These are phyloP conservation scores for Monoplex corrugatus DNA, from an alignment of 2,888 invertebrate genomes.

Conservation along the genomic window DNA sequence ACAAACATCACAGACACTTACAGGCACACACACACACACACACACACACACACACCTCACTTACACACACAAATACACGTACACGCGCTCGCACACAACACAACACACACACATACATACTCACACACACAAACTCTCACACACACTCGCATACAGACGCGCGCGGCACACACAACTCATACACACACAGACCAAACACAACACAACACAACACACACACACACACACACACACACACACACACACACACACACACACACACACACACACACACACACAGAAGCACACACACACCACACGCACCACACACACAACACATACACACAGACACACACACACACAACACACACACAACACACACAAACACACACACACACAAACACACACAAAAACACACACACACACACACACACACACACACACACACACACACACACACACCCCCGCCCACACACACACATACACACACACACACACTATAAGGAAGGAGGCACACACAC, in stretches of 20 bases:
- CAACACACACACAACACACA: background rate
- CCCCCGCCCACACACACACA: too few species aligned
- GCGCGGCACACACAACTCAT: background rate
- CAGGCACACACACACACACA: background rate
- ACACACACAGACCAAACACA: background rate
- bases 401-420: background rate
- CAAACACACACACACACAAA: background rate
- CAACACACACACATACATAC: background rate
- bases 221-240: background rate
- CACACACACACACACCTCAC: background rate
- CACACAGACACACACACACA: background rate
- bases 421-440: background rate
- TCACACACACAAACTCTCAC: background rate
- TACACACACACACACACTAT: background rate
- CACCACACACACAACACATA: too few species aligned
- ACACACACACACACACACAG: background rate
- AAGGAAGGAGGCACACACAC: background rate
- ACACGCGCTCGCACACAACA: background rate
- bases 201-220: background rate
- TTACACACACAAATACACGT: background rate
- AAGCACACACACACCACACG: too few species aligned
- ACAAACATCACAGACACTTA: too few species aligned
- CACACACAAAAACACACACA: background rate
- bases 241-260: background rate
- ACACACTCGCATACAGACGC: background rate